Evolutionary conservation across 92 coral and sea anemone genomes (phyloP).

Genomic region (Zoanthus gigantus): DNA sequence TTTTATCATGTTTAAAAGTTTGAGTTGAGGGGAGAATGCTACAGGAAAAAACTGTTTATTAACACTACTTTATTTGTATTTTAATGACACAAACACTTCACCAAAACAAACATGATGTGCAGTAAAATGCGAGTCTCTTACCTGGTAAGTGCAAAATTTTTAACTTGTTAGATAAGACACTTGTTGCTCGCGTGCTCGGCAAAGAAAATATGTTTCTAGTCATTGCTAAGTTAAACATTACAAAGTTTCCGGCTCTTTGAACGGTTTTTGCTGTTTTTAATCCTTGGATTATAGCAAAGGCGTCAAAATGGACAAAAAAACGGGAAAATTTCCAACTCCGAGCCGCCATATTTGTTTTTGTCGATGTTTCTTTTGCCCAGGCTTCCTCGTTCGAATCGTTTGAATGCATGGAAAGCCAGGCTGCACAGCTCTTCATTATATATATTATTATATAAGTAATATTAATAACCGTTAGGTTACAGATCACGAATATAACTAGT

Average conservation of each 20-base stretch:
- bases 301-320: not conserved
- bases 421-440: no score
- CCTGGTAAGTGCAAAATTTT: slow-evolving; percentile 18
- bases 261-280: not conserved
- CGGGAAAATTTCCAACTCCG: not conserved
- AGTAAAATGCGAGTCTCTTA: not conserved
- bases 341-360: slow-evolving; percentile 40
- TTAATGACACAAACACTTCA: no score
- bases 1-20: no score
- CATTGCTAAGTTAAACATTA: not conserved
- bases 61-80: no score
- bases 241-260: not conserved
- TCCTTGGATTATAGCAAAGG: not conserved
- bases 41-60: no score
- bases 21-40: no score
- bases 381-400: not conserved
- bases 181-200: not conserved
- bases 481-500: no score
- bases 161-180: not conserved
- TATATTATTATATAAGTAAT: no score
- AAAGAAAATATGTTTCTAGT: not conserved
- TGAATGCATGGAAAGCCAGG: not conserved
- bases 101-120: no score
- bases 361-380: not conserved
- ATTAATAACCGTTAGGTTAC: no score